Conservation (phyloP, 2,888 invertebrate genomes). For the Calliopum simillimum region DNA sequence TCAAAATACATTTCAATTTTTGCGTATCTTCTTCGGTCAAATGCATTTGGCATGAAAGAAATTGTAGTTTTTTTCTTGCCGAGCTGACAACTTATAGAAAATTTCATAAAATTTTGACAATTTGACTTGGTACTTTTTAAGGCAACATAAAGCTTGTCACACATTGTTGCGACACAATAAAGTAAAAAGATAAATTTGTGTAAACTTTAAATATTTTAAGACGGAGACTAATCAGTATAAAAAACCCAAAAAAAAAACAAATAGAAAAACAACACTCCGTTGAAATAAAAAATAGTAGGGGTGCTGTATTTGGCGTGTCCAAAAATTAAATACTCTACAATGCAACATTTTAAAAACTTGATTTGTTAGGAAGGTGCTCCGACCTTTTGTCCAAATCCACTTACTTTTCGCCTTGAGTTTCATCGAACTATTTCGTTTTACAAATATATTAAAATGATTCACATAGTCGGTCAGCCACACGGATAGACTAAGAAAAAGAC, state of each 20-base stretch:
- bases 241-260: background rate
- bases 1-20: slow-evolving; percentile 21
- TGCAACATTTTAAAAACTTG: no score
- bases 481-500: background rate
- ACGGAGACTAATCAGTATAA: background rate
- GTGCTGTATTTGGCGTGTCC: no score
- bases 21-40: slow-evolving; percentile 19
- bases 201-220: background rate
- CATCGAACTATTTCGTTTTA: slow-evolving; percentile 40
- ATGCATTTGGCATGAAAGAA: slow-evolving; percentile 24
- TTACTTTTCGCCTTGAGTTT: slow-evolving; percentile 43
- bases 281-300: no score
- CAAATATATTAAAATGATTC: background rate
- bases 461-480: background rate
- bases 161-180: background rate
- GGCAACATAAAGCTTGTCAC: background rate
- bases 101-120: slow-evolving; percentile 21
- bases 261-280: background rate
- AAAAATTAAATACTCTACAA: no score
- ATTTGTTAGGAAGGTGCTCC: no score
- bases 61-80: background rate
- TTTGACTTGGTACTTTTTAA: background rate
- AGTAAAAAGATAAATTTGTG: background rate
- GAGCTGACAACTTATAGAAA: slow-evolving; percentile 13
- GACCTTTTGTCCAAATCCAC: no score